Percentiles rank a stretch among this genome's conserved stretches.
Conservation (phyloP, 2,113 vertebrate species). For the Tetraodon nigroviridis region DNA sequence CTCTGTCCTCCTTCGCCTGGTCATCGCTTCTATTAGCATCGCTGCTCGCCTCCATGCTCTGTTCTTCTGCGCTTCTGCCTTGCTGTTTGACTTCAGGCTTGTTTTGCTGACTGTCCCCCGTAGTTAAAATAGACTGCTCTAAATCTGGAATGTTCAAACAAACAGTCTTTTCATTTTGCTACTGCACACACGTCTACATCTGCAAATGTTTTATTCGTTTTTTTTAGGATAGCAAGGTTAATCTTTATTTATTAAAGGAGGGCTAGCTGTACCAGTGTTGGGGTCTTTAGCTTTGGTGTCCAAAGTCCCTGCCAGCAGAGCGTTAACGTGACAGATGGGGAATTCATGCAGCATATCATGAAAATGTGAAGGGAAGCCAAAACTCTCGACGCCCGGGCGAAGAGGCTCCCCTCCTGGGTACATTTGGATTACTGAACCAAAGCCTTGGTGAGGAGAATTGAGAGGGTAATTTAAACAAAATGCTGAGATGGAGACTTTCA, state of each 20-base stretch:
- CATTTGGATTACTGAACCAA: constrained; percentile 91
- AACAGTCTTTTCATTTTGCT: neutral
- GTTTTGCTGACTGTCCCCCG: constrained; percentile 43
- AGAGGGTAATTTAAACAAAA: constrained; percentile 11
- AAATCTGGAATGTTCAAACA: constrained; percentile 20
- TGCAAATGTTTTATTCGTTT: neutral
- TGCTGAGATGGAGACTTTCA: neutral
- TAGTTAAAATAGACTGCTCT: constrained; percentile 53
- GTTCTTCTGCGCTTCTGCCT: constrained; percentile 33
- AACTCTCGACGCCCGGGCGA: constrained; percentile 86
- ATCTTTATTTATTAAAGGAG: neutral
- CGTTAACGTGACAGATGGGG: constrained; percentile 87
- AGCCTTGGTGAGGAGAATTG: constrained; percentile 71
- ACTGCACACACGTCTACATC: neutral
- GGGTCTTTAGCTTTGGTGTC: constrained; percentile 63
- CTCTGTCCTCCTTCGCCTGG: constrained; percentile 67
- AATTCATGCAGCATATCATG: constrained; percentile 85
- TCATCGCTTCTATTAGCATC: constrained; percentile 33
- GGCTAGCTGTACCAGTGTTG: constrained; percentile 22
- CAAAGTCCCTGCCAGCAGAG: constrained; percentile 81
- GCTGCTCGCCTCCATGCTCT: constrained; percentile 55
- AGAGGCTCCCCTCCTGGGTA: constrained; percentile 87
- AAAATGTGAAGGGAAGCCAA: constrained; percentile 89
- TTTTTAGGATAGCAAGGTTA: neutral
- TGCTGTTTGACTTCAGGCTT: constrained; percentile 35